Evolutionary conservation across 2,888 invertebrate genomes (phyloP).

Genomic region (Pristionchus entomophagus): DNA sequence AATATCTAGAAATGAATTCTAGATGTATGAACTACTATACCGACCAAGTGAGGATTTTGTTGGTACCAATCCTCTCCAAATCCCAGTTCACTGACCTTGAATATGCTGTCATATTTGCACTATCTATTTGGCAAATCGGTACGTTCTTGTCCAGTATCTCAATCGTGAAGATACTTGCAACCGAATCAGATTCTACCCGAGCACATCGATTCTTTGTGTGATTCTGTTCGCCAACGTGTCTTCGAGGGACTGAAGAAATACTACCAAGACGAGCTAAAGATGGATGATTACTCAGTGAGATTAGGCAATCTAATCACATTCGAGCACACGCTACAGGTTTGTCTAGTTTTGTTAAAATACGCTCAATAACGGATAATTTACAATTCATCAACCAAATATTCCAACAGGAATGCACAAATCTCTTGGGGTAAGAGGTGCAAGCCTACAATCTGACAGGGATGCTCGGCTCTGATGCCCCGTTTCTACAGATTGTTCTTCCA

Average conservation of each 20-base stretch:
- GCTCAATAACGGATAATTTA: too few species aligned
- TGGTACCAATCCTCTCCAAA: not conserved
- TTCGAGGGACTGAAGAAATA: not conserved
- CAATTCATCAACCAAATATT: not conserved
- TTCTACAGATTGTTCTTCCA: not conserved
- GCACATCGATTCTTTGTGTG: not conserved
- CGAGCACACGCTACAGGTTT: not conserved
- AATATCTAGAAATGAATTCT: not conserved
- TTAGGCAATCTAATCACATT: not conserved
- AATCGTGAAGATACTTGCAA: not conserved
- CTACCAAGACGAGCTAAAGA: not conserved
- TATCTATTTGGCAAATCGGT: conserved; percentile 1
- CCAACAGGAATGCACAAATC: not conserved
- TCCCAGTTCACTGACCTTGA: not conserved
- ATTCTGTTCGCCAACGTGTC: not conserved
- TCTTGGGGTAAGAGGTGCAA: not conserved
- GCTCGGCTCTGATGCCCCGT: not conserved
- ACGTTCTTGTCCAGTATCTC: not conserved
- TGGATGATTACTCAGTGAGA: conserved; percentile 6
- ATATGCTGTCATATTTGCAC: not conserved
- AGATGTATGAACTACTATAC: not conserved
- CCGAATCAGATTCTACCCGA: not conserved
- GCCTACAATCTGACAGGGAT: not conserved
- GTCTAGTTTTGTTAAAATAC: not conserved
- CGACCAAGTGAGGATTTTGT: not conserved